Evolutionary conservation across 2,113 vertebrate species (phyloP).

Genomic region (Pteruthius melanotis): DNA sequence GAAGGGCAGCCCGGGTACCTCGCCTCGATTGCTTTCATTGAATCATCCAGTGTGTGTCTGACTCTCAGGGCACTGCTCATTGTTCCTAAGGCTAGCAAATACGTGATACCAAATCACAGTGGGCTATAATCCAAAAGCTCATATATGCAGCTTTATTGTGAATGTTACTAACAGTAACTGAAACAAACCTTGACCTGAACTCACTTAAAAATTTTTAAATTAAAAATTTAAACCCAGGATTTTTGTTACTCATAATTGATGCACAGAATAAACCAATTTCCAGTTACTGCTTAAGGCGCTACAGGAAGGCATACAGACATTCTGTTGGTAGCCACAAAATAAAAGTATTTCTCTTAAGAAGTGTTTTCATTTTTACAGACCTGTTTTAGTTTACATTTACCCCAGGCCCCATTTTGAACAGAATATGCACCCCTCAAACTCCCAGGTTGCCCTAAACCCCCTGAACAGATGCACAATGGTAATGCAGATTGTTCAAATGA

Average conservation of each 20-base stretch:
- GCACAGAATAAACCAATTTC: background rate
- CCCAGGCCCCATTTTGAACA: background rate
- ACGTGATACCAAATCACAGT: background rate
- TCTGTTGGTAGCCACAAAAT: background rate
- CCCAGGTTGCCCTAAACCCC: background rate
- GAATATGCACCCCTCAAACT: background rate
- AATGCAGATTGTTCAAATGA: background rate
- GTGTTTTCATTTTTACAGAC: background rate
- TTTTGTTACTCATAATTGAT: background rate
- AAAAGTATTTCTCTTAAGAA: background rate
- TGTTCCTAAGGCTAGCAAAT: background rate
- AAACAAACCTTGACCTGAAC: constrained; percentile 43
- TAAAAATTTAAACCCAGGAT: background rate
- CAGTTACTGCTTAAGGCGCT: background rate
- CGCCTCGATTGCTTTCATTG: background rate
- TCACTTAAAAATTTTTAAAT: constrained; percentile 69
- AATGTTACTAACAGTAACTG: constrained; percentile 64
- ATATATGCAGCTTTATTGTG: background rate
- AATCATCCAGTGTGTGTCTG: background rate
- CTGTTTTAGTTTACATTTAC: background rate
- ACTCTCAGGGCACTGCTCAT: background rate
- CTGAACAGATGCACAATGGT: background rate
- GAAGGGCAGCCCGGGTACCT: background rate
- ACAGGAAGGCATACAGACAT: background rate
- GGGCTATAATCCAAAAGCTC: background rate